Evolutionary conservation across 2,113 vertebrate genomes (phyloP), one percentile per base, ranked within the genome.

Genomic region (Melozone crissalis): DNA sequence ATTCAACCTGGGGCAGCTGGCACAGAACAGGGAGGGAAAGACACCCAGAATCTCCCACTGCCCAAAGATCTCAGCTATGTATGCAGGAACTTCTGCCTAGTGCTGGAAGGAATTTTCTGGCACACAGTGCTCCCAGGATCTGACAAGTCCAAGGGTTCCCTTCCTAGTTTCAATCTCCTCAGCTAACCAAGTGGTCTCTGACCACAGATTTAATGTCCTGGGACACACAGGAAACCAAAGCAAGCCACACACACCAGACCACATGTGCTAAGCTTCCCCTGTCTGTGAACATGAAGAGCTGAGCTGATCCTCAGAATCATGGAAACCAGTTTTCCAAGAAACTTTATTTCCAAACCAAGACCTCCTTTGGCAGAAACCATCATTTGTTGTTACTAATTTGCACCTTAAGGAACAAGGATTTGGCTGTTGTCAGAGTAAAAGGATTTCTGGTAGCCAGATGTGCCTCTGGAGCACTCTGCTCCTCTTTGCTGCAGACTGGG

Each of bases 241-340:
- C 24, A 65, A 79, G 20, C 28, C 37, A 46, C 26, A 15, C 5
- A 23, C 39, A 65, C 7, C 74, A 87, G 30, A 54, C 13, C 31
- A 68, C 35, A 27, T 0, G 3, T n/a, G 13, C 39, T 47, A n/a
- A 63, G 31, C 39, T 74, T 71, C 49, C 41, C n/a, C 8, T 5
- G 6, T 43, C n/a, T 77, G 10, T 14, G 15, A 1, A 18, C 0
- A 0, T 10, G 3, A 55, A 30, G 27, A 65, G 28, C 2, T 73
- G 15, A 87, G 74, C 21, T 30, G 31, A 65, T 72, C 24, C 77
- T 89, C 39, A 41, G 21, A 47, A 20, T 55, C 74, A 13, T 2
- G 2, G 27, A 72, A 23, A 72, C 8, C 30, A 4, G 0, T 37
- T 41, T 66, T 73, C 46, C 24, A 76, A 65, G 18, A 79, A 93